Base-by-base conservation (phyloP, 1,140 invertebrate genomes). In the Drosophila nebulosa region DNA sequence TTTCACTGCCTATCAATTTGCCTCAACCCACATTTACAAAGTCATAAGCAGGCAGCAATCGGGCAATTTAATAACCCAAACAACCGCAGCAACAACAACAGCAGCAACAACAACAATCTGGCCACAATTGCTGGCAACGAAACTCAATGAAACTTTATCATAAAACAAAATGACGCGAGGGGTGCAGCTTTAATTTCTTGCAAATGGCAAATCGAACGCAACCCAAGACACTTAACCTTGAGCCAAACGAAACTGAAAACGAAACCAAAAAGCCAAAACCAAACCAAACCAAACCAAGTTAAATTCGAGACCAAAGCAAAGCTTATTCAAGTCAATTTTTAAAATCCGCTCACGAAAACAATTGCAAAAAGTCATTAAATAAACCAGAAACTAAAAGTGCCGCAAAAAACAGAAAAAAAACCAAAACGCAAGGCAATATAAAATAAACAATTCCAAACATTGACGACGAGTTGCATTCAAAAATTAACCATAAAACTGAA, bases 281-380 rank as follows among this genome's bases (percentile, higher is more conserved):
- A 61, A 73, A 64, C 14, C 36, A 50, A 69, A 50, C n/a, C n/a
- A n/a, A 18, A 30, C 10, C 27, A 30, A 30, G 27, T 30, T 30
- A 30, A 30, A 30, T 9, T 30, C 55, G 30, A 71, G 75, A 69
- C 58, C 56, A 62, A 78, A 67, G 62, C 67, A 58, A 78, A 71
- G 76, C 77, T 85, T 63, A 84, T 51, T 77, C 69, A 68, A 74
- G 68, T 71, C 77, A 86, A 86, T 85, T 86, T 88, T 88, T 70
- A 88, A 86, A 86, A 86, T 86, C 83, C 83, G 83, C 83, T 86
- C 83, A 86, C 83, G 83, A 88, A 86, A 86, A 86, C 83, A 86
- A 86, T 88, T 86, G 83, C 83, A 62, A 80, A 85, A 83, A 83
- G 78, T 76, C 84, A 86, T 86, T 88, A 86, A 86, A 86, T 83